phyloP scores from a whole-genome alignment of 2,797 vertebrate genomes.

The Pteropus rufus region DNA sequence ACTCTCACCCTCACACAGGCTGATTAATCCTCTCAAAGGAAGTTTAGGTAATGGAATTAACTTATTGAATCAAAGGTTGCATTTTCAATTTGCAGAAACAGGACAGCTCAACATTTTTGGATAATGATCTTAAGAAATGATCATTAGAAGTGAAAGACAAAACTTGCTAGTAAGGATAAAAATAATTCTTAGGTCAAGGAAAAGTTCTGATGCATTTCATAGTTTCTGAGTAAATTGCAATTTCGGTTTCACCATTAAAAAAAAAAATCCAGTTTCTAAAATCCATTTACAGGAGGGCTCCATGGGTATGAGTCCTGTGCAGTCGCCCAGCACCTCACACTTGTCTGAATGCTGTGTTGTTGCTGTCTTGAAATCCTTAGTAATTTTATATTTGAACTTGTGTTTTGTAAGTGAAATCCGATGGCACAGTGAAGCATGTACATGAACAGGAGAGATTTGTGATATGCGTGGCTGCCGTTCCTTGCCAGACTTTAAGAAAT shows the following conservation, averaged over 20 bases:
- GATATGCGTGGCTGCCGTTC: neutral
- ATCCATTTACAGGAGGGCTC: neutral
- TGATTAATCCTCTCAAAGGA: neutral
- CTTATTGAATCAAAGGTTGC: neutral
- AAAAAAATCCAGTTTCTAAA: neutral
- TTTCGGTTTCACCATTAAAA: neutral
- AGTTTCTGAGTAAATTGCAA: neutral
- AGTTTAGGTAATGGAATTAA: neutral
- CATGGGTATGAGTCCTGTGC: neutral
- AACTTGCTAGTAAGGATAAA: neutral
- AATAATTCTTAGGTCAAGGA: neutral
- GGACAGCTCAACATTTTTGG: neutral
- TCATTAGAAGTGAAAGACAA: neutral
- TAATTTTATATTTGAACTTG: neutral
- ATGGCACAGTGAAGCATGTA: rapidly evolving
- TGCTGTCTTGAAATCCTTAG: neutral
- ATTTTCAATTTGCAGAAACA: neutral
- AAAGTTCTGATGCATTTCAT: neutral
- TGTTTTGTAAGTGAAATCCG: neutral
- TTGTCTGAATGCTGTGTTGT: neutral
- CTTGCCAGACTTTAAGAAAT: neutral
- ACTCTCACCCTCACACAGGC: neutral
- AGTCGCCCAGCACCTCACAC: neutral
- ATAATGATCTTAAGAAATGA: neutral
- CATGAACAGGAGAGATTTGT: neutral